These are phyloP conservation scores for Phyllotreta striolata DNA, from an alignment of 2,888 invertebrate genomes.

Conservation along the genomic window DNA sequence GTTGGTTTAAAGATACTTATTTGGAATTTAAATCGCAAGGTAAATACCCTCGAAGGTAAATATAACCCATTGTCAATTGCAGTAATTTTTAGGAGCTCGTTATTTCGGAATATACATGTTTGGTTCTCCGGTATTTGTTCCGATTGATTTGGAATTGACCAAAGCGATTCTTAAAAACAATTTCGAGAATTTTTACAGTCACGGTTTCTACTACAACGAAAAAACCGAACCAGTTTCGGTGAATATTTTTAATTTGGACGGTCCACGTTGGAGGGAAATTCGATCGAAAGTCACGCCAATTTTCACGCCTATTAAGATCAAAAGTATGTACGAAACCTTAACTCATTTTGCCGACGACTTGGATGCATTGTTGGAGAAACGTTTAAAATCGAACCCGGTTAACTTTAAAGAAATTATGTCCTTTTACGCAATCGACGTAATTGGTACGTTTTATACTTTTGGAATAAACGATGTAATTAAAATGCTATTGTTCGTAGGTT, in stretches of 20 bases:
- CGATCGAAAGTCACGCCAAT: constrained; percentile 41
- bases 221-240: constrained; percentile 63
- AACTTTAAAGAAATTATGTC: constrained; percentile 22
- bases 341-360: constrained; percentile 34
- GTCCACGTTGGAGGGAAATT: constrained; percentile 68
- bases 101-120: background rate
- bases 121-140: constrained; percentile 3
- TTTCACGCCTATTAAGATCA: constrained; percentile 54
- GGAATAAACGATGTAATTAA: background rate
- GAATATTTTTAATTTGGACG: constrained; percentile 65
- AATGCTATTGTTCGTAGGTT: constrained; percentile 1
- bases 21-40: constrained; percentile 21
- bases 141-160: constrained; percentile 50
- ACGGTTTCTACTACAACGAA: constrained; percentile 48
- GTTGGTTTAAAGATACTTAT: constrained; percentile 23
- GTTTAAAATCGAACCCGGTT: constrained; percentile 13
- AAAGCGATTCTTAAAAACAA: constrained; percentile 52
- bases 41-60: constrained; percentile 1
- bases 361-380: constrained; percentile 9
- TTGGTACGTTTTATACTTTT: constrained; percentile 16
- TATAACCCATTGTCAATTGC: background rate
- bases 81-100: background rate
- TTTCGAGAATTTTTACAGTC: constrained; percentile 53
- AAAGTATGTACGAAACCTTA: constrained; percentile 53
- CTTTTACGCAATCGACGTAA: constrained; percentile 22